Conservation (phyloP, 2,888 invertebrate species). For the Agrotis exclamationis region DNA sequence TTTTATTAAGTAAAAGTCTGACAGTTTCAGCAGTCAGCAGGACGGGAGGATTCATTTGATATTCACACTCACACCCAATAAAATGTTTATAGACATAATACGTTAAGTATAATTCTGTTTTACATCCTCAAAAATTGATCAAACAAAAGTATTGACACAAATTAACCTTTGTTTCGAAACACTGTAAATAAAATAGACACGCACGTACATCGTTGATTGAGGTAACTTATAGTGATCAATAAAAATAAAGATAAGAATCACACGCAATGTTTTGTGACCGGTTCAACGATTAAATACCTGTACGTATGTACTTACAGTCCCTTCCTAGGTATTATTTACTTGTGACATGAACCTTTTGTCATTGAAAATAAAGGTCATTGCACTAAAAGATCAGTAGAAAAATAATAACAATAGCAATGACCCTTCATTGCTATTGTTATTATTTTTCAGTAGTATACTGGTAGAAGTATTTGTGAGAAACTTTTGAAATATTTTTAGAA, state of each 20-base stretch:
- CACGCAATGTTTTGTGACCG: slow-evolving; percentile 35
- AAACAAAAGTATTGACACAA: slow-evolving; percentile 24
- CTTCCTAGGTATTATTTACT: too few species aligned
- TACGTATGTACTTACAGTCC: neutral
- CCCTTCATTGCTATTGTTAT: too few species aligned
- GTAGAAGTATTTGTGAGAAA: neutral
- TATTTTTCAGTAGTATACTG: too few species aligned
- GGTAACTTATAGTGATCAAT: slow-evolving; percentile 25
- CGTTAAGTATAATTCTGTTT: too few species aligned
- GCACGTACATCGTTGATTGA: slow-evolving; percentile 33
- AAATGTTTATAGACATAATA: too few species aligned
- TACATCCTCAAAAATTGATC: too few species aligned
- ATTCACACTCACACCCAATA: too few species aligned
- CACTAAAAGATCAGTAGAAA: neutral
- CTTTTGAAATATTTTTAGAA: neutral
- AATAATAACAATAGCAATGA: neutral
- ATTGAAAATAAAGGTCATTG: neutral
- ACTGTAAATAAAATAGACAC: slow-evolving; percentile 33
- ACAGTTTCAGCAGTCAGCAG: too few species aligned
- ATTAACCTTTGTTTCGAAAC: slow-evolving; percentile 42
- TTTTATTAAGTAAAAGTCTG: too few species aligned
- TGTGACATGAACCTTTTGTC: neutral
- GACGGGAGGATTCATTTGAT: too few species aligned
- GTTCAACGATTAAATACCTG: neutral
- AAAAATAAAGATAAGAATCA: slow-evolving; percentile 41